Evolutionary conservation across 2,797 vertebrate genomes (phyloP).

Genomic region (Falco biarmicus): DNA sequence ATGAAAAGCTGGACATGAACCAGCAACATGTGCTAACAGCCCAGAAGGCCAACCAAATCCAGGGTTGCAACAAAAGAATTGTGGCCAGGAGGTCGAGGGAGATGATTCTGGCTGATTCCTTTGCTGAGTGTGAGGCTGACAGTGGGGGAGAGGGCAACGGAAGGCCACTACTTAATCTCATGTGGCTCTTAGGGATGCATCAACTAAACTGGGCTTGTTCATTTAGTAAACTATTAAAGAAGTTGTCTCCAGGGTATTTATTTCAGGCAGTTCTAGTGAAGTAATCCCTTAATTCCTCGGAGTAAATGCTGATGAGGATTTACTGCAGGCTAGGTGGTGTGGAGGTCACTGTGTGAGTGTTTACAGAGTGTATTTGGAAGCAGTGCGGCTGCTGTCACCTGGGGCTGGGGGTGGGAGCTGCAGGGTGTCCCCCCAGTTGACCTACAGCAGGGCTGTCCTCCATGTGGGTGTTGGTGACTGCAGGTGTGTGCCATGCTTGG

Average conservation of each 20-base stretch:
- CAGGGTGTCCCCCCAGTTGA: background rate
- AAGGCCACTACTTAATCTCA: background rate
- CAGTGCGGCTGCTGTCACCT: background rate
- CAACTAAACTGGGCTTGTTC: background rate
- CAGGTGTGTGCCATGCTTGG: rapidly evolving
- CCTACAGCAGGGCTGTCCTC: background rate
- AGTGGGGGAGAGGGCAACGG: background rate
- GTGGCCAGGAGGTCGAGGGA: too few relatives aligned
- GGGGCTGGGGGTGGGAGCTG: background rate
- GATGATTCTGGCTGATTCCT: background rate
- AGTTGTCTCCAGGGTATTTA: constrained; percentile 2
- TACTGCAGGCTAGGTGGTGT: background rate
- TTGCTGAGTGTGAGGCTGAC: background rate
- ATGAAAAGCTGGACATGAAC: too few relatives aligned
- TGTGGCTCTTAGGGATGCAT: background rate
- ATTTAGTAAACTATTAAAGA: constrained; percentile 1
- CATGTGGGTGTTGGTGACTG: rapidly evolving
- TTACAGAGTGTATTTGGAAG: background rate
- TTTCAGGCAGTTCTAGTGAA: constrained; percentile 4
- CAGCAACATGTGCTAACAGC: too few relatives aligned
- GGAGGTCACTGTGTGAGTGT: background rate
- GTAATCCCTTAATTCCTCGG: constrained; percentile 49
- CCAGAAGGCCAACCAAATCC: too few relatives aligned
- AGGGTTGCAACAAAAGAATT: too few relatives aligned
- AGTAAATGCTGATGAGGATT: constrained; percentile 29